Base-by-base conservation (phyloP, 2,113 vertebrate genomes). In the Emberiza fucata region DNA sequence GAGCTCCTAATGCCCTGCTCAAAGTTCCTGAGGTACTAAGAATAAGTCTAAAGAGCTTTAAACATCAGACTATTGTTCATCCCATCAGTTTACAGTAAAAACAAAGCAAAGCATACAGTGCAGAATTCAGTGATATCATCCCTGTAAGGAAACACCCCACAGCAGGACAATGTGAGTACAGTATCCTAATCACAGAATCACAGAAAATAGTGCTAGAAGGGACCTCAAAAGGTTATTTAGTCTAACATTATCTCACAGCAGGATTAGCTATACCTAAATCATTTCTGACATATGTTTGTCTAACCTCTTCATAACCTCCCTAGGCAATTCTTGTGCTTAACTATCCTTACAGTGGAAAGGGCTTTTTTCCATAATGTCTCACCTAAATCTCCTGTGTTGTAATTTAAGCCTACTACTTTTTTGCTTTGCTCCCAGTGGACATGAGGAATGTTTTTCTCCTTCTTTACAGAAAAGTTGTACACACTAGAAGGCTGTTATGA, bases 261-360 rank as follows among this genome's bases (percentile, higher is more conserved):
- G 94, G 94, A 94, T 94, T 94, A 96, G 80, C 82, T 91, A 83
- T 37, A 96, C 56, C 95, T 97, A 94, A 96, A 96, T 97, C 83
- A 97, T 95, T 97, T 94, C 86, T 97, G 96, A 97, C 96, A 95
- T 92, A 92, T 95, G 95, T 97, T 96, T 96, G 95, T 96, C 96
- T 97, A 97, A 97, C 95, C 96, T 94, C 94, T 94, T 97, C 94
- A 94, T 97, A 96, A 97, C 96, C 95, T 97, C 95, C 80, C 91
- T 27, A 71, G 96, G 96, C 92, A 96, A 96, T 96, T 94, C 95
- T 91, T 94, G 91, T 86, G 96, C 88, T 97, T 95, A 97, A 96
- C 95, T 97, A 92, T 81, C 95, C 95, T 96, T 96, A 96, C 47
- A 92, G 76, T 94, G 83, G 88, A 96, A 97, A 96, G 83, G 80